Evolutionary conservation across 2,113 vertebrate genomes (phyloP).

Genomic region (Psilopogon haemacephalus): DNA sequence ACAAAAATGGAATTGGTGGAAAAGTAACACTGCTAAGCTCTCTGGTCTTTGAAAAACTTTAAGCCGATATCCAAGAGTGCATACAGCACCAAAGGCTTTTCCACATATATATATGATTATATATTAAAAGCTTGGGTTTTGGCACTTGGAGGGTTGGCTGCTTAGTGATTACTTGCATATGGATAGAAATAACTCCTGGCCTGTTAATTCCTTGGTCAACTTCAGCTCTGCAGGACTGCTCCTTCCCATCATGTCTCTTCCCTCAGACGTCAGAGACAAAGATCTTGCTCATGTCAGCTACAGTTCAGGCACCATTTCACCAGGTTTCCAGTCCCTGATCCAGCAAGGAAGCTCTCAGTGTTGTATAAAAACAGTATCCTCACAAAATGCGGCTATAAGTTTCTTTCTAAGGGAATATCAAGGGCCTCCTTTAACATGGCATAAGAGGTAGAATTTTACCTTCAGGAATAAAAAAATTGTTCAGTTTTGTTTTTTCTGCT

Average conservation of each 20-base stretch:
- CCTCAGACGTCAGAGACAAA: not conserved
- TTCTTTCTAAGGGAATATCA: not conserved
- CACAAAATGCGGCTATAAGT: not conserved
- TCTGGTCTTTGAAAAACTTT: not conserved
- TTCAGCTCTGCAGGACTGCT: not conserved
- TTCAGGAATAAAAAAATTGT: not conserved
- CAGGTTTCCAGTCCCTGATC: not conserved
- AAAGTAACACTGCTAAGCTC: not conserved
- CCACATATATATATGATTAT: not conserved
- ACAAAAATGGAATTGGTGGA: not conserved
- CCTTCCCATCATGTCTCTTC: not conserved
- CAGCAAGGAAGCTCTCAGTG: not conserved
- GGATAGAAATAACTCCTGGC: not conserved
- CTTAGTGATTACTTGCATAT: not conserved
- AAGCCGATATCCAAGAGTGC: not conserved
- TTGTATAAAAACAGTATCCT: not conserved
- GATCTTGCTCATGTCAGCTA: not conserved
- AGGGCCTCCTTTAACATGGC: not conserved
- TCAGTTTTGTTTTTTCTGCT: rapidly evolving
- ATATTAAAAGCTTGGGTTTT: not conserved
- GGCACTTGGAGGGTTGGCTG: not conserved
- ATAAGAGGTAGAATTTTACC: not conserved
- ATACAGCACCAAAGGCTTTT: not conserved
- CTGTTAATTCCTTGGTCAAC: not conserved
- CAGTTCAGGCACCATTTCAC: not conserved